Base-by-base conservation (phyloP, 2,113 vertebrate genomes). In the Fulmarus glacialis region DNA sequence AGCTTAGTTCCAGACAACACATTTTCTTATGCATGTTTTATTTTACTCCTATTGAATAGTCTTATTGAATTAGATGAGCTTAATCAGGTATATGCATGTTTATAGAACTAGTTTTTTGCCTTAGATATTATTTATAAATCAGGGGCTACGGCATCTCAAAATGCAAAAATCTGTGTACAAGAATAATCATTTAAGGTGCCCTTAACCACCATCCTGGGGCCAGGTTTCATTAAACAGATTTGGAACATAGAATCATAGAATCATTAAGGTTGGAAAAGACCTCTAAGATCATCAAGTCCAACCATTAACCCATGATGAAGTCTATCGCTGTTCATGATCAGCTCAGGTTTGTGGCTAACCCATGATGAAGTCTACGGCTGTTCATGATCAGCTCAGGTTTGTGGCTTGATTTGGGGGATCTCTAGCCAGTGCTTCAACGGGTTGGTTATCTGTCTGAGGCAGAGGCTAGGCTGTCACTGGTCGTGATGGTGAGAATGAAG, bases 131-230 rank as follows among this genome's bases (percentile, higher is more conserved):
- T 58, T 79, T 87, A 53, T 56, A 84, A 74, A 91, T 42, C 36
- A 12, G 19, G 10, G 13, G 26, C 64, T 52, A 68, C 1, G 22
- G 16, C 4, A 1, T 24, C 32, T 80, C 43, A 42, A 90, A 88
- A 87, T 53, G 23, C 9, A 70, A 81, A 87, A 19, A 29, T 66
- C 34, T 62, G 15, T 53, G 38, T 79, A 42, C 0, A 40, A 73
- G 38, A 15, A 78, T 38, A 83, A 64, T 12, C 0, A 45, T 34
- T 89, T 59, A 74, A 63, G 8, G 6, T 55, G 55, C 3, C 14
- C 22, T 66, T 77, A 62, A 84, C 59, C 0, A 0, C 30, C 14
- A 62, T 40, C 22, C 13, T 40, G 36, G 50, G 52, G 15, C 9
- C 59, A 92, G 20, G 23, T 73, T 92, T 60, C 18, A 21, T 71